A percentile compares a stretch with the other conserved stretches of the same genome.
phyloP scores from a whole-genome alignment of 1,140 invertebrate species.

The Tetragonula clypearis region DNA sequence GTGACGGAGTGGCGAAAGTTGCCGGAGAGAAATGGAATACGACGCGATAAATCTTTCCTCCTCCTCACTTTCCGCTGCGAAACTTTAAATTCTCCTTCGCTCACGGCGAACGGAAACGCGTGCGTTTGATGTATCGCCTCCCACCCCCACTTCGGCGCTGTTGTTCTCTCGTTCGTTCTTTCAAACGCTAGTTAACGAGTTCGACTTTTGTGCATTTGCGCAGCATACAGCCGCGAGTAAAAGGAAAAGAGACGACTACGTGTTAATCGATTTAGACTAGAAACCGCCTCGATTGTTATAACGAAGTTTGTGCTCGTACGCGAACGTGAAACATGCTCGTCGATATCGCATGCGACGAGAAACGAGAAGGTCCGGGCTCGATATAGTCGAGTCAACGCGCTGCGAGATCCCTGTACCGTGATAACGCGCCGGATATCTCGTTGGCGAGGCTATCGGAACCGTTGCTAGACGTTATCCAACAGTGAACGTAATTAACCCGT shows the following conservation, averaged over 20 bases:
- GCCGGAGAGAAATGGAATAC: background rate
- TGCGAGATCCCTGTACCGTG: background rate
- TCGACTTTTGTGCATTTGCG: background rate
- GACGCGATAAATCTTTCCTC: conserved; percentile 30
- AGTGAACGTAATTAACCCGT: background rate
- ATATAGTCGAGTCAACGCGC: background rate
- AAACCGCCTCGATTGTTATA: too few relatives aligned
- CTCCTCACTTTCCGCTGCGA: background rate
- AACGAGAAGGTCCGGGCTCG: too few relatives aligned
- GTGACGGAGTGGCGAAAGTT: conserved; percentile 8
- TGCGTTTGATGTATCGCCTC: conserved; percentile 14
- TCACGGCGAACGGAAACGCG: background rate
- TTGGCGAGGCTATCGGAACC: background rate
- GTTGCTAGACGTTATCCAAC: background rate
- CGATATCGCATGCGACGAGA: background rate
- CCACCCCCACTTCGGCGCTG: background rate
- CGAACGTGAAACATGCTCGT: background rate
- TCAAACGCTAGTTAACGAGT: background rate
- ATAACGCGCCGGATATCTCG: background rate
- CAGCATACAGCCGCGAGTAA: background rate
- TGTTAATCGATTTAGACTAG: too few relatives aligned
- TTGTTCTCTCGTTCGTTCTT: background rate
- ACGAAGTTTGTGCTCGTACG: background rate
- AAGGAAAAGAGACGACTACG: background rate
- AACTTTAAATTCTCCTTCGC: conserved; percentile 28